Evolutionary conservation across 2,888 invertebrate genomes (phyloP), one percentile per base, ranked within the genome.

Genomic region (Pterobdella sp.): DNA sequence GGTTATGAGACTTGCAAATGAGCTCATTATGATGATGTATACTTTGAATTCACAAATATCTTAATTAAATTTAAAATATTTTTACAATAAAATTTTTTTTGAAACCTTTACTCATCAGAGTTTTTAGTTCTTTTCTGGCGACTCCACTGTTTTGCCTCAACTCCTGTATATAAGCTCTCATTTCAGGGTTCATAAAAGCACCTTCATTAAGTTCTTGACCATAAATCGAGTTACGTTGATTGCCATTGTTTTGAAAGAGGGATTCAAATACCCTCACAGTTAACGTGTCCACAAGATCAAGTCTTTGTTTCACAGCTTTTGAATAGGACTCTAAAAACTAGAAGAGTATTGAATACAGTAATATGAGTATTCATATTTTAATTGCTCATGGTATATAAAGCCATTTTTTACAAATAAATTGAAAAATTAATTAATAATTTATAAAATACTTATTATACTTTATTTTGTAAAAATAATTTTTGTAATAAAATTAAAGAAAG

Each of bases 271-370:
- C 85, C 86, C 78, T 86, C 4, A 26, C 49, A 29, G n/a, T 70
- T 42, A 68, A 34, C 78, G 87, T 86, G 75, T 88, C 88, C 82
- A 90, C 85, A 80, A 88, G 88, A 52, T 85, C 84, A 36, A 88
- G 81, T 0, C 87, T 87, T 63, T 86, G 84, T 71, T 86, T 85
- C 72, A 88, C 87, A 78, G 88, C 88, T 75, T 86, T 86, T 77
- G 87, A 85, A 80, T 89, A 90, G 79, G 88, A 88, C 80, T 90
- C 90, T 73, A 89, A 87, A 81, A 87, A 87, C 90, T 90, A 81
- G 1, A 31, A 22, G 26, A 68, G n/a, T 34, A 66, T 34, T 7
- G 26, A 31, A 66, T 32, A 0, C 10, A 26, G n/a, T n/a, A 26
- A 49, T 49, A 49, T 49, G 22, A 49, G 52, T 49, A 14, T 49